Evolutionary conservation across 2,797 vertebrate species (phyloP).

Genomic region (Channa striata): DNA sequence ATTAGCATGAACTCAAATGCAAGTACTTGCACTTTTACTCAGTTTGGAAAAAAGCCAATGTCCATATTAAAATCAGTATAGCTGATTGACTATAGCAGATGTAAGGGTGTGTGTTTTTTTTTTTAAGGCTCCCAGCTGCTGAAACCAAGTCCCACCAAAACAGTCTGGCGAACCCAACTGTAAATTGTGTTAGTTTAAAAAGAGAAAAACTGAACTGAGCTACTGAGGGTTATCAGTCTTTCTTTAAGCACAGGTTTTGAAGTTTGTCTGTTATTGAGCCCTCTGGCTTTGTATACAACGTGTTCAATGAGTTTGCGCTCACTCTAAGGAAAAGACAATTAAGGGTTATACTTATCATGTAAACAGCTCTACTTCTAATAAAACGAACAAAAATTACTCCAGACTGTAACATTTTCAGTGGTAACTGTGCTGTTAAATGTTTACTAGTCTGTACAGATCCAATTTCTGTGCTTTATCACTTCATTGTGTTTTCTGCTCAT

Average conservation of each 20-base stretch:
- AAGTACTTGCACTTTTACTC: too few relatives aligned
- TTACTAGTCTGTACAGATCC: slow-evolving; percentile 27
- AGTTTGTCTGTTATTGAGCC: slow-evolving; percentile 1
- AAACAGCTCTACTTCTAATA: slow-evolving; percentile 8
- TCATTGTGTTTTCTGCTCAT: neutral
- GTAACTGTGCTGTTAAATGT: slow-evolving; percentile 45
- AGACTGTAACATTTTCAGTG: slow-evolving; percentile 46
- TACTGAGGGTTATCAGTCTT: slow-evolving; percentile 1
- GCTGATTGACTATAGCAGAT: neutral
- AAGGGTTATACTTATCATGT: slow-evolving; percentile 1
- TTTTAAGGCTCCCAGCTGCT: too few relatives aligned
- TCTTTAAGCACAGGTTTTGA: slow-evolving; percentile 10
- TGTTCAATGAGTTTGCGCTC: slow-evolving; percentile 47
- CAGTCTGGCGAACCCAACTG: slow-evolving; percentile 18
- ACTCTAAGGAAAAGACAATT: slow-evolving; percentile 33
- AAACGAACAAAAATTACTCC: slow-evolving; percentile 44
- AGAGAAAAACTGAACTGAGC: neutral
- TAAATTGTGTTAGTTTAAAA: slow-evolving; percentile 23
- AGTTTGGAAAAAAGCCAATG: too few relatives aligned
- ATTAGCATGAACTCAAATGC: too few relatives aligned
- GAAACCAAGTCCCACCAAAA: too few relatives aligned
- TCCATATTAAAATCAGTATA: too few relatives aligned
- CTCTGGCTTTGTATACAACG: slow-evolving; percentile 22
- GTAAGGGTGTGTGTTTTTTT: too few relatives aligned
- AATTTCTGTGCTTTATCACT: neutral